Conservation (phyloP, 1,140 invertebrate genomes). For the Drosophila carrolli region DNA sequence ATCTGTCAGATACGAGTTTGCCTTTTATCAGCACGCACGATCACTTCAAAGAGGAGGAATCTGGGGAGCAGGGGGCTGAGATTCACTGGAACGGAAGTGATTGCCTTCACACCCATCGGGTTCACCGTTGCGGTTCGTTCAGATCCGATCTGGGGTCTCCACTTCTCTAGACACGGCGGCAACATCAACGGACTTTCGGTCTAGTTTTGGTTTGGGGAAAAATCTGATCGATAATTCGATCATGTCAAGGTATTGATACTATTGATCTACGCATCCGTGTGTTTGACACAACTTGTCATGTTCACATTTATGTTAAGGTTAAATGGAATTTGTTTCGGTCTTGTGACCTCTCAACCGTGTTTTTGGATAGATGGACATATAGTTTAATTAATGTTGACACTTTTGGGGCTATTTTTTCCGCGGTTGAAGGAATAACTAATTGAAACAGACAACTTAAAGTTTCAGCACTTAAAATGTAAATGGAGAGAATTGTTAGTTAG, state of each 20-base stretch:
- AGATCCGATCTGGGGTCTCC: constrained; percentile 45
- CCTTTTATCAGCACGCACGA: constrained; percentile 79
- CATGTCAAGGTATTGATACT: constrained; percentile 57
- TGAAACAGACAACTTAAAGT: neutral
- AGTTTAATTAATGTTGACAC: constrained; percentile 53
- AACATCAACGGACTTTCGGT: constrained; percentile 48
- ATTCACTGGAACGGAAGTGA: constrained; percentile 77
- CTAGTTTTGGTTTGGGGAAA: constrained; percentile 35
- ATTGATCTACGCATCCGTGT: constrained; percentile 31
- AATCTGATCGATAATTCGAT: constrained; percentile 71
- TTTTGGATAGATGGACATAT: constrained; percentile 13
- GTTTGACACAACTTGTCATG: constrained; percentile 56
- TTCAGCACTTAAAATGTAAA: neutral
- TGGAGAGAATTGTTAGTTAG: no score
- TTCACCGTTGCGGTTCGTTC: constrained; percentile 39
- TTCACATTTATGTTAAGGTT: constrained; percentile 58
- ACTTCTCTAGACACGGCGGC: constrained; percentile 41
- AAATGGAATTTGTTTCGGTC: constrained; percentile 62
- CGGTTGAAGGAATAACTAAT: constrained; percentile 8
- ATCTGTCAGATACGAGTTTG: constrained; percentile 61
- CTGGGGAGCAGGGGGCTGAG: neutral
- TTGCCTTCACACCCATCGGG: constrained; percentile 75
- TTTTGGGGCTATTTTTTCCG: constrained; percentile 30
- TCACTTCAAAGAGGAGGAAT: constrained; percentile 67
- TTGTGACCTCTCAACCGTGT: constrained; percentile 24